A percentile compares a stretch with the other conserved stretches of the same genome.
phyloP scores from a whole-genome alignment of 92 coral and sea anemone genomes.

The Paramuricea clavata region DNA sequence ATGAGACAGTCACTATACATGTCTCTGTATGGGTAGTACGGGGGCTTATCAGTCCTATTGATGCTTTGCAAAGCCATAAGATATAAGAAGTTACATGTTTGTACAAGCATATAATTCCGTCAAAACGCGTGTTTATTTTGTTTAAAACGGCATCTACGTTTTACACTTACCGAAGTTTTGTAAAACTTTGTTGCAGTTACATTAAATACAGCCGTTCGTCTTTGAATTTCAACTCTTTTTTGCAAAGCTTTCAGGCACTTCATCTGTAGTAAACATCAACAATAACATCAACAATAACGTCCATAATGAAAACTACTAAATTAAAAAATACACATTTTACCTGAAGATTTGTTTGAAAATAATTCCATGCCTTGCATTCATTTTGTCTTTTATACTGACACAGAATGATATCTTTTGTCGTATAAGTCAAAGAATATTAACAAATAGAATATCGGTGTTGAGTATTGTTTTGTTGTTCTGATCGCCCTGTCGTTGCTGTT shows the following conservation, averaged over 20 bases:
- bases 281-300: too few relatives aligned
- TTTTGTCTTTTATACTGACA: conserved; percentile 24
- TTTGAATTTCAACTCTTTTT: not conserved
- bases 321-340: not conserved
- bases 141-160: not conserved
- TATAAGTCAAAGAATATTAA: not conserved
- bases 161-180: conserved; percentile 25
- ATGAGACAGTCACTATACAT: too few relatives aligned
- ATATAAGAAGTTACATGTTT: too few relatives aligned
- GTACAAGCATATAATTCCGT: too few relatives aligned
- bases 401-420: conserved; percentile 43
- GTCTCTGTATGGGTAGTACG: too few relatives aligned
- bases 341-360: conserved; percentile 46
- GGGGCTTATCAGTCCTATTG: too few relatives aligned
- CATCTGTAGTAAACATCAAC: not conserved
- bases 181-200: not conserved
- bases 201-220: not conserved
- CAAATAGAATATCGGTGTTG: not conserved
- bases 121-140: not conserved
- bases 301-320: not conserved
- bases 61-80: too few relatives aligned
- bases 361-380: conserved; percentile 36
- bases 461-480: not conserved
- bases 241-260: conserved; percentile 21
- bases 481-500: not conserved